Evolutionary conservation across 2,888 invertebrate species (phyloP), one percentile per base, ranked within the genome.

Genomic region (Nomada hirtipes): DNA sequence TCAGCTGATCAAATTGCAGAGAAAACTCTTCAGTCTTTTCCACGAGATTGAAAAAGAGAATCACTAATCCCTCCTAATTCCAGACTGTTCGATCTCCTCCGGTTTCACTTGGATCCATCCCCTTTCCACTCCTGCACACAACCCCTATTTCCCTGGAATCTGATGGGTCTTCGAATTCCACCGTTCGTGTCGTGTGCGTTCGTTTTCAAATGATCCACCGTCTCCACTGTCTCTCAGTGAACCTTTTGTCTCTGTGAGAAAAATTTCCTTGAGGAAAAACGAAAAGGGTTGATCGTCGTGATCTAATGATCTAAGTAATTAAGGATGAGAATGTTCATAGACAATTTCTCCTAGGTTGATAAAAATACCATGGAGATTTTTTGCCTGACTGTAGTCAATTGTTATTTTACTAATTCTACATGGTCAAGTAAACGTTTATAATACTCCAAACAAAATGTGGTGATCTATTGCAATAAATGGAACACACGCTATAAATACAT

Each of bases 1-100:
- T 23, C 44, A 26, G 26, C 68, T 50, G 55, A n/a, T 9, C 47
- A 23, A 71, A 59, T 76, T 64, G 42, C n/a, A 23, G 10, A 68
- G 44, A n/a, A 23, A 36, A 44, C 42, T n/a, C 13, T 72, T 20
- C 13, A 36, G 55, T 53, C 55, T 67, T 50, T 4, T 55, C 42
- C 9, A n/a, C 47, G 44, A 74, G 67, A 67, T 78, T 75, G 76
- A 75, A 75, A 75, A 78, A 78, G 55, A 42, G 61, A 68, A 75
- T 55, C 50, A 53, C 53, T 75, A 67, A 74, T 67, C 75, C 75
- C 36, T 47, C 55, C 67, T 74, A 67, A 77, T 75, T 67, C 67
- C 36, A 20, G 36, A 42, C 50, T 50, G 20, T 68, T 75, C 68
- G 78, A 68, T 63, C 42, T 53, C 61, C 60, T 67, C 67, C 50